These are phyloP conservation scores for Pseudorasbora parva DNA, from an alignment of 2,113 vertebrate species.

Conservation along the genomic window DNA sequence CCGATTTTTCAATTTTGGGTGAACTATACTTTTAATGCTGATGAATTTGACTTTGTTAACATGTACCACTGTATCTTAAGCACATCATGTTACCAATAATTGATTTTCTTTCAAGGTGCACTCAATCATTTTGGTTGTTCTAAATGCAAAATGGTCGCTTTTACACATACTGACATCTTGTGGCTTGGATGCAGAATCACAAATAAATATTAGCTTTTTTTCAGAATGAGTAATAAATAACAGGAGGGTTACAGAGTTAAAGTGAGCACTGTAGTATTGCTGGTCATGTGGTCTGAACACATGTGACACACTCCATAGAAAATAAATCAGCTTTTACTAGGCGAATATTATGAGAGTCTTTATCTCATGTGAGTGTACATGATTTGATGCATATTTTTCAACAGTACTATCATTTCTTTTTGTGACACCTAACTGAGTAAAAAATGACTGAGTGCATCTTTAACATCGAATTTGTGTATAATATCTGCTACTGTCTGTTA, in stretches of 20 bases:
- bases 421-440: not conserved
- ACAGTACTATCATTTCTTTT: not conserved
- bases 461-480: not conserved
- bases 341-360: not conserved
- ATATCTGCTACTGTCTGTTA: not conserved
- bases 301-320: not conserved
- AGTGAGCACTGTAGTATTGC: not conserved
- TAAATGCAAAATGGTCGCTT: not conserved
- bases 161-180: not conserved
- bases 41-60: not conserved
- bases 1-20: too few relatives aligned
- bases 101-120: not conserved
- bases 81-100: not conserved
- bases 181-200: not conserved
- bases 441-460: conserved; percentile 1
- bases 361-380: not conserved
- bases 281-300: not conserved
- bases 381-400: not conserved
- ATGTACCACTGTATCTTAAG: not conserved
- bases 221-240: not conserved
- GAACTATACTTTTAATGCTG: not conserved
- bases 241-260: not conserved
- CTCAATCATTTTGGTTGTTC: not conserved
- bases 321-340: not conserved
- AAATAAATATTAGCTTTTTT: not conserved